Evolutionary conservation across 2,797 vertebrate genomes (phyloP).

Genomic region (Lithobates pipiens): DNA sequence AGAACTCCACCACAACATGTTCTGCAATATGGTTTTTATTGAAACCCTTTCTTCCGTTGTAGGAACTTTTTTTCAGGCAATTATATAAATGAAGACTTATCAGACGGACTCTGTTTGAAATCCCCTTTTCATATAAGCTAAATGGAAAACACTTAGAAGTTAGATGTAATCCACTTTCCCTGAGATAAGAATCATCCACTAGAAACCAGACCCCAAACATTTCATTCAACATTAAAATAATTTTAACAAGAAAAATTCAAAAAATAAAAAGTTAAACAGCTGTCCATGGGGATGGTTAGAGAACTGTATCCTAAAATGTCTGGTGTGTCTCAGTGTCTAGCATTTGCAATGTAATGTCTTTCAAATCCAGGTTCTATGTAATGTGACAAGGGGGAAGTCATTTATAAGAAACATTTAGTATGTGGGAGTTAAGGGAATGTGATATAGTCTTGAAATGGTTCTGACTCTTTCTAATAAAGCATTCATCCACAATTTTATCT

Average conservation of each 20-base stretch:
- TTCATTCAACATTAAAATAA: constrained; percentile 26
- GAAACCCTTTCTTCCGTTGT: background rate
- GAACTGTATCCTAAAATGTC: constrained; percentile 13
- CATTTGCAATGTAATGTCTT: constrained; percentile 29
- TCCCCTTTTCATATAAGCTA: constrained; percentile 16
- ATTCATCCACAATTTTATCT: constrained; percentile 54
- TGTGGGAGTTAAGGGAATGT: constrained; percentile 32
- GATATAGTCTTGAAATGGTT: constrained; percentile 37
- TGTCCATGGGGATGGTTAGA: background rate
- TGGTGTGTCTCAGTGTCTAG: background rate
- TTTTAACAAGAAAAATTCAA: background rate
- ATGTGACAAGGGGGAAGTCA: constrained; percentile 21
- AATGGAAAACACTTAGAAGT: constrained; percentile 27
- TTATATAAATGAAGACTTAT: constrained; percentile 27
- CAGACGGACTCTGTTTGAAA: background rate
- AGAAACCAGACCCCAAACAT: constrained; percentile 19
- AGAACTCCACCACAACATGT: background rate
- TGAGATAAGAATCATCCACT: constrained; percentile 33
- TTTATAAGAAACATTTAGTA: constrained; percentile 28
- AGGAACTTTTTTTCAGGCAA: background rate
- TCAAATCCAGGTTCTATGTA: background rate
- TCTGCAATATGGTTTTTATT: background rate
- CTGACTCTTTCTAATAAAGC: constrained; percentile 48
- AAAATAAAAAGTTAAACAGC: constrained; percentile 31
- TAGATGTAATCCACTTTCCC: constrained; percentile 35